Evolutionary conservation across 1,140 invertebrate species (phyloP).

Genomic region (Ceratina japonica): DNA sequence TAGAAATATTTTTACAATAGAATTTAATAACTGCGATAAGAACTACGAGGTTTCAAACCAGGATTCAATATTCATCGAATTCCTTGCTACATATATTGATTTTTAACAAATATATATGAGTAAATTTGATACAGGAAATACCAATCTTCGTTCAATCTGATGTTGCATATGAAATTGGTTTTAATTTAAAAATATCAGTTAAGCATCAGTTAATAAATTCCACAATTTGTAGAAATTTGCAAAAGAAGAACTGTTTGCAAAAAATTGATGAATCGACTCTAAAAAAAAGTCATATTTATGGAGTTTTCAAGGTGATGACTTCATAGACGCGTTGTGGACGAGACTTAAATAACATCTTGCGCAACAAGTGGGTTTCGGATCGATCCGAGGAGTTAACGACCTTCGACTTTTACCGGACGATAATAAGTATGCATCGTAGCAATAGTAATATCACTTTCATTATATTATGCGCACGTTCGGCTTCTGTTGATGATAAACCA

Average conservation of each 20-base stretch:
- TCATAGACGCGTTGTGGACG: not conserved
- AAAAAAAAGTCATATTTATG: not conserved
- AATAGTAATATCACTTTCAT: not conserved
- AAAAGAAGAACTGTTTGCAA: too few relatives aligned
- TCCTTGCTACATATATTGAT: not conserved
- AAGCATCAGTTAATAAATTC: too few relatives aligned
- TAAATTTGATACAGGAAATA: too few relatives aligned
- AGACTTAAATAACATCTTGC: not conserved
- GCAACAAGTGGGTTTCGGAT: constrained; percentile 23
- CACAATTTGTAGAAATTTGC: too few relatives aligned
- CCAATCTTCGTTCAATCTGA: too few relatives aligned
- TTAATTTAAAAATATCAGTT: too few relatives aligned
- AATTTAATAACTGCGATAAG: not conserved
- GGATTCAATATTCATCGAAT: not conserved
- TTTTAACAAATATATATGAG: too few relatives aligned
- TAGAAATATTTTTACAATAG: not conserved
- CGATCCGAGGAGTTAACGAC: constrained; percentile 3
- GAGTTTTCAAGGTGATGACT: not conserved
- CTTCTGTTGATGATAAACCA: not conserved
- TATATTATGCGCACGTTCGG: not conserved
- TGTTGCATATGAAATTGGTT: too few relatives aligned
- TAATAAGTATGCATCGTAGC: not conserved
- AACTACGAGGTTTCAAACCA: not conserved
- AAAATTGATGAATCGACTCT: not conserved
- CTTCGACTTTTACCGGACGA: not conserved